These are phyloP conservation scores for Echinops telfairi DNA, from an alignment of 2,113 vertebrate genomes.

Conservation along the genomic window DNA sequence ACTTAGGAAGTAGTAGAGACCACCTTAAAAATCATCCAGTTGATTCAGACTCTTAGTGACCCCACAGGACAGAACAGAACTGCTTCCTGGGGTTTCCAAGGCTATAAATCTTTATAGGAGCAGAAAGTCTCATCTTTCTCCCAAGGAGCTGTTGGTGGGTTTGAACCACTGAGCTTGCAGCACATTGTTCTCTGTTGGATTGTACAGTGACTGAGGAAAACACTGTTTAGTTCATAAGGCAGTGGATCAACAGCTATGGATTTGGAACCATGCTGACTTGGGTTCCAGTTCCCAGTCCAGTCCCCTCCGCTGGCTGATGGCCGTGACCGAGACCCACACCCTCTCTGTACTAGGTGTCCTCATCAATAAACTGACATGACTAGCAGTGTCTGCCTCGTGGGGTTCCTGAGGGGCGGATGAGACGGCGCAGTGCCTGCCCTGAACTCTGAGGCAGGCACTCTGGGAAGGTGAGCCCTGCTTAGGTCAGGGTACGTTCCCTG, in stretches of 20 bases:
- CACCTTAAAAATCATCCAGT: background rate
- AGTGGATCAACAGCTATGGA: too few species aligned
- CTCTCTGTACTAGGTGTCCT: background rate
- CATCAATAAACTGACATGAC: background rate
- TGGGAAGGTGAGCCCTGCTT: constrained; percentile 3
- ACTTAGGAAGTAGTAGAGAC: background rate
- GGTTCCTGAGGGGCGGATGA: background rate
- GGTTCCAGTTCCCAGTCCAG: background rate
- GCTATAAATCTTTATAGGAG: too few species aligned
- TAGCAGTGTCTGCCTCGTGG: background rate
- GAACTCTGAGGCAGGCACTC: background rate
- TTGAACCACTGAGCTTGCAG: too few species aligned
- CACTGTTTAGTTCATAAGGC: too few species aligned
- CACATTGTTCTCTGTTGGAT: too few species aligned
- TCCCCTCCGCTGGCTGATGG: background rate
- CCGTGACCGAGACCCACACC: background rate
- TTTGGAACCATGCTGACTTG: background rate
- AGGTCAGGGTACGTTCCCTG: background rate
- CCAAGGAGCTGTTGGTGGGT: too few species aligned
- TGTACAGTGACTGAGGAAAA: too few species aligned
- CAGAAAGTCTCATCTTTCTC: too few species aligned
- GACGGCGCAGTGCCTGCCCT: background rate
- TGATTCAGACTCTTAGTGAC: too few species aligned
- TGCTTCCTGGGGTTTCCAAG: too few species aligned
- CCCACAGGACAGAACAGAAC: too few species aligned